Evolutionary conservation across 53 echinoderm and acorn worm species (phyloP).

Genomic region (Apostichopus leukothele): DNA sequence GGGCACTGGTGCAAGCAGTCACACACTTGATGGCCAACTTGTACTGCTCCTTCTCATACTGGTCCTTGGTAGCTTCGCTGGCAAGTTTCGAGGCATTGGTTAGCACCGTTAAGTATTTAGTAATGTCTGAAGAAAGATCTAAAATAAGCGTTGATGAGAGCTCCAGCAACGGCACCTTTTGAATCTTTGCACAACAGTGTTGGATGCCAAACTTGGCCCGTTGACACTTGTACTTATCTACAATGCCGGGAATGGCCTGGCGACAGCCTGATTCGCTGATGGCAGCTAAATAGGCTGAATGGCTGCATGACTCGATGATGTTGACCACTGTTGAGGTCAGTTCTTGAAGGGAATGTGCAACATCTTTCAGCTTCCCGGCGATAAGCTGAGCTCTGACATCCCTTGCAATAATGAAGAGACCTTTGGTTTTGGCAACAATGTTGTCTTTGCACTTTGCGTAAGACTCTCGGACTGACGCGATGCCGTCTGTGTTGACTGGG

Average conservation of each 20-base stretch:
- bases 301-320: constrained; percentile 89
- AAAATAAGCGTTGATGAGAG: constrained; percentile 79
- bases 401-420: constrained; percentile 80
- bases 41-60: constrained; percentile 94
- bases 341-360: constrained; percentile 68
- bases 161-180: constrained; percentile 77
- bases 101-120: constrained; percentile 72
- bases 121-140: constrained; percentile 83
- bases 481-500: constrained; percentile 94
- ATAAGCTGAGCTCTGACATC: constrained; percentile 80
- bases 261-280: constrained; percentile 82
- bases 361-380: constrained; percentile 66
- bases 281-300: constrained; percentile 91
- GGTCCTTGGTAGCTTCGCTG: constrained; percentile 94
- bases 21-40: constrained; percentile 88
- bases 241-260: constrained; percentile 88
- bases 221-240: constrained; percentile 90
- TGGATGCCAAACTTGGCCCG: constrained; percentile 88
- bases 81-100: constrained; percentile 92
- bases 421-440: constrained; percentile 89
- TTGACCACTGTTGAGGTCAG: constrained; percentile 80
- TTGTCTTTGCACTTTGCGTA: constrained; percentile 95
- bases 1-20: constrained; percentile 85
- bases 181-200: constrained; percentile 81
- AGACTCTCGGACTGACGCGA: constrained; percentile 82